Conservation (phyloP, 1,140 invertebrate species). For the Drosophila seguyi region DNA sequence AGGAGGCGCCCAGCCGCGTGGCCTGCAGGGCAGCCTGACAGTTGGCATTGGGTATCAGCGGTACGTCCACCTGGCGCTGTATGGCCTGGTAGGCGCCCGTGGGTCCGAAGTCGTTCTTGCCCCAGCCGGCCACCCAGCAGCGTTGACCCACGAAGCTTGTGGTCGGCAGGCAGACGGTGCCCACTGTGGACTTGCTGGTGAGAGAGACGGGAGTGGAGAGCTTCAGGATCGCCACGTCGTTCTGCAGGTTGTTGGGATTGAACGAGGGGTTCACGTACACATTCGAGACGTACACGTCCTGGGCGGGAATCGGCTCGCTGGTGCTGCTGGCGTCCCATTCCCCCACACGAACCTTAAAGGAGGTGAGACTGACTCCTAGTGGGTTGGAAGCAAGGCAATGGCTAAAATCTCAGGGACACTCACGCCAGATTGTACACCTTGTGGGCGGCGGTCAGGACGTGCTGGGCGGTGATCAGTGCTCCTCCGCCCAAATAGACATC, state of each 20-base stretch:
- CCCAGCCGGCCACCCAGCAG: constrained; percentile 93
- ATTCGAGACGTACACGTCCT: constrained; percentile 87
- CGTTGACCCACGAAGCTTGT: constrained; percentile 87
- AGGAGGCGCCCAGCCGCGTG: constrained; percentile 89
- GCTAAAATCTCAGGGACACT: constrained; percentile 65
- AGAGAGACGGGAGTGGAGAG: constrained; percentile 87
- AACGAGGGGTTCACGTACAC: constrained; percentile 89
- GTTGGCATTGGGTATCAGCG: constrained; percentile 87
- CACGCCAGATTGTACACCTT: constrained; percentile 88
- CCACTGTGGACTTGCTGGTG: constrained; percentile 88
- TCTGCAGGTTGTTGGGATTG: constrained; percentile 88
- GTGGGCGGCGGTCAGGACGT: constrained; percentile 90
- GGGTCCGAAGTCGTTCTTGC: constrained; percentile 90
- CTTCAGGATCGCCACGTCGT: constrained; percentile 89
- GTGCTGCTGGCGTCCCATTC: constrained; percentile 89
- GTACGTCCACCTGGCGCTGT: constrained; percentile 90
- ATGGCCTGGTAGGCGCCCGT: constrained; percentile 89
- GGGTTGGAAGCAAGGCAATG: not conserved
- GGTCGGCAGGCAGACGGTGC: constrained; percentile 89
- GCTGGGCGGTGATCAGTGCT: constrained; percentile 87
- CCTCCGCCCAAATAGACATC: constrained; percentile 89
- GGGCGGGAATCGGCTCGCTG: constrained; percentile 87
- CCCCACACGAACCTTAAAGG: constrained; percentile 88
- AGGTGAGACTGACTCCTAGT: constrained; percentile 44
- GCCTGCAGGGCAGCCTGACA: constrained; percentile 88